Conservation (phyloP, 2,888 invertebrate species). For the Orchesellides sinensis region DNA sequence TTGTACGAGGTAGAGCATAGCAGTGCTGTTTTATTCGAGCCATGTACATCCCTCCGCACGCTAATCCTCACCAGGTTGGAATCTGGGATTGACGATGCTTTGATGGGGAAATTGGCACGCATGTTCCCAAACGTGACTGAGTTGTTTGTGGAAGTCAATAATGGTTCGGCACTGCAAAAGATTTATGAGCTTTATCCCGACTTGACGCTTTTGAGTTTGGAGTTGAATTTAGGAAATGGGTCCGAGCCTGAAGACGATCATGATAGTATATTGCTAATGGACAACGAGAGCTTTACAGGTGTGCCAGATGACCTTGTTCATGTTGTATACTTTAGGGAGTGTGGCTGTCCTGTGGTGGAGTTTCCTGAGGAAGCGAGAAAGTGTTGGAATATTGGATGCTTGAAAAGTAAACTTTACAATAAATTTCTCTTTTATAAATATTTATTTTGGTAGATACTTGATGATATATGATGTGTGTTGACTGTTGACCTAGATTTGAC, state of each 20-base stretch:
- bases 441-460: background rate
- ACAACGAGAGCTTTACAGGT: slow-evolving; percentile 63
- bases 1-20: background rate
- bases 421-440: background rate
- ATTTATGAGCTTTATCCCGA: slow-evolving; percentile 58
- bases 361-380: slow-evolving; percentile 45
- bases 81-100: slow-evolving; percentile 8
- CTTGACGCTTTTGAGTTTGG: slow-evolving; percentile 49
- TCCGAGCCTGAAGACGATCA: background rate
- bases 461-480: background rate
- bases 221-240: slow-evolving; percentile 32
- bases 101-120: slow-evolving; percentile 37
- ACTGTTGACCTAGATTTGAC: slow-evolving; percentile 32
- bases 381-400: slow-evolving; percentile 47
- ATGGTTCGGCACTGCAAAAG: slow-evolving; percentile 40
- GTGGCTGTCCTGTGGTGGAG: slow-evolving; percentile 35
- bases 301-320: slow-evolving; percentile 38
- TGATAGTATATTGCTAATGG: background rate
- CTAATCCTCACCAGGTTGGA: slow-evolving; percentile 58
- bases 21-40: background rate
- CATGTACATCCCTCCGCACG: slow-evolving; percentile 32
- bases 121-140: slow-evolving; percentile 62
- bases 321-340: slow-evolving; percentile 17
- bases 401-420: slow-evolving; percentile 31
- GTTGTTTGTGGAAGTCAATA: slow-evolving; percentile 57